phyloP scores from a whole-genome alignment of 2,888 invertebrate genomes.

The Eulithis testata region DNA sequence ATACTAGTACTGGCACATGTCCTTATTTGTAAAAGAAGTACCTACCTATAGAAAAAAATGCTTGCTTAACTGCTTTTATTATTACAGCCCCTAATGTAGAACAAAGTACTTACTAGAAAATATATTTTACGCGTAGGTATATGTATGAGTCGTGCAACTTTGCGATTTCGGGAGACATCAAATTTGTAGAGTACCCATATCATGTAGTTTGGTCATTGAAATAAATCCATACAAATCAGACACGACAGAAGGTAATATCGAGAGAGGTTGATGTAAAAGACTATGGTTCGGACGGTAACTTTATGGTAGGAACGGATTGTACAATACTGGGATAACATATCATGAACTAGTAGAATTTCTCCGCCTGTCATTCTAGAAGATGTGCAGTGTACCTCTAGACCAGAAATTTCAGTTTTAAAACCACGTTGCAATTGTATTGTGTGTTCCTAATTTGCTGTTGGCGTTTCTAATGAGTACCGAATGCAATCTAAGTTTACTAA shows the following conservation, averaged over 20 bases:
- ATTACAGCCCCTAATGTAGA: not conserved
- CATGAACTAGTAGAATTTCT: too few species aligned
- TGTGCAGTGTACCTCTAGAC: too few species aligned
- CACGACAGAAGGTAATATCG: too few species aligned
- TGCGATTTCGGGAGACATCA: not conserved
- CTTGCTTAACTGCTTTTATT: not conserved
- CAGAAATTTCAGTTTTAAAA: too few species aligned
- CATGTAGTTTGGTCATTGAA: too few species aligned
- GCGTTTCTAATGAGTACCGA: slow-evolving; percentile 15
- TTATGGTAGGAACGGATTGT: too few species aligned
- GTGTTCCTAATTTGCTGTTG: not conserved
- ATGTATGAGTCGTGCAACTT: not conserved
- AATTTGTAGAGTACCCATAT: not conserved
- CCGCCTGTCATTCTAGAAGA: too few species aligned
- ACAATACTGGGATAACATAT: too few species aligned
- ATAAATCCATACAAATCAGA: too few species aligned
- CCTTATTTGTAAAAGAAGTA: slow-evolving; percentile 25
- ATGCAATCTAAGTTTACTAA: slow-evolving; percentile 19
- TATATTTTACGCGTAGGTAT: not conserved
- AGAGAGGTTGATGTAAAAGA: too few species aligned
- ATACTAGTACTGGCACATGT: slow-evolving; percentile 14
- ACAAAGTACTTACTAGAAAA: too few species aligned
- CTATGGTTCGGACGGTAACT: too few species aligned
- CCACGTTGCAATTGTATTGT: slow-evolving; percentile 3
- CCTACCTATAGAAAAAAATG: not conserved